Base-by-base conservation (phyloP, 2,113 vertebrate species). In the Amblyornis subalaris region DNA sequence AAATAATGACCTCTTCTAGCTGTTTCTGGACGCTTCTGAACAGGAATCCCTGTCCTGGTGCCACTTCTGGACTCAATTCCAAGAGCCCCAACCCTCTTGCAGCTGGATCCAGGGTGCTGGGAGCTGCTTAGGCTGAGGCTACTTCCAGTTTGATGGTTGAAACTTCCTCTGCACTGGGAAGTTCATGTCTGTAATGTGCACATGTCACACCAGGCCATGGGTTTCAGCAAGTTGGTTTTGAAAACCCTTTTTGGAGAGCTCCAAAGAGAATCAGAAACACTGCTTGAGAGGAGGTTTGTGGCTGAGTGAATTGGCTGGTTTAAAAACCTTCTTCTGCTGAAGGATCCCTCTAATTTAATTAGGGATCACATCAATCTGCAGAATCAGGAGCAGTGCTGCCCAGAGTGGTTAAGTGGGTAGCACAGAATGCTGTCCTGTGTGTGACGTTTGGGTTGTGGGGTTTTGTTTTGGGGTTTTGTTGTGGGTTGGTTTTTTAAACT, bases 131-230 rank as follows among this genome's bases (percentile, higher is more conserved):
- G 19, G 7, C 31, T 23, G 14, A 2, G 6, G 4, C 14, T 15
- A 16, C 28, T 25, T 19, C 38, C 42, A 2, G 9, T 23, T 53
- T 7, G 11, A 3, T 31, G 13, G 26, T 1, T 38, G n/a, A 10
- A 55, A 10, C 8, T 51, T 5, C 36, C 7, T 26, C 14, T 67
- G 47, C 18, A 1, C 3, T 1, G 0, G 22, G 35, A 4, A 1
- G 14, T 38, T 35, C 24, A 40, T 35, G 7, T 29, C 38, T 4
- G 42, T 8, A 38, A 1, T 4, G 3, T 1, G 35, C 23, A 2
- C 7, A 0, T 15, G 18, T 14, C 81, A 13, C n/a, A 21, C 35
- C 7, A 36, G 72, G 38, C 62, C 18, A 7, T 40, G 60, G 28
- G 1, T 38, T 93, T 14, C 1, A 13, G 15, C 40, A 26, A 10